These are phyloP conservation scores for Myrmophylax atrothorax DNA, from an alignment of 2,113 vertebrate genomes.

Conservation along the genomic window DNA sequence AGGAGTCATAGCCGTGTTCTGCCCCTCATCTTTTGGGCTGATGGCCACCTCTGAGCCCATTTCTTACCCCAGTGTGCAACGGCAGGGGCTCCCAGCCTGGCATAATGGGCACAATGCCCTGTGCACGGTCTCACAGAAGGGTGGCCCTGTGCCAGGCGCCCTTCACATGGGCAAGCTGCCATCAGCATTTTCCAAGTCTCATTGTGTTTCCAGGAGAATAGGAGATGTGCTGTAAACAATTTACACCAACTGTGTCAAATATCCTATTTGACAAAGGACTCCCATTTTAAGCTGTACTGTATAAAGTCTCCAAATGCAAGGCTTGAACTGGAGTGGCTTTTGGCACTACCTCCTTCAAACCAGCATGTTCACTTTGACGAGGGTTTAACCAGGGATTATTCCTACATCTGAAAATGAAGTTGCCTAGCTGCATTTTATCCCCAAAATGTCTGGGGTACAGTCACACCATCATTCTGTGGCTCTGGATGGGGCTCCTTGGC, in stretches of 20 bases:
- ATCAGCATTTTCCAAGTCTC: background rate
- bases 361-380: fast-evolving
- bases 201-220: background rate
- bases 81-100: background rate
- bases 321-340: background rate
- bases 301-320: background rate
- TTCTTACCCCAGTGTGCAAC: background rate
- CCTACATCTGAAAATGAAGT: background rate
- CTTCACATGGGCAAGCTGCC: fast-evolving
- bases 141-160: background rate
- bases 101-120: background rate
- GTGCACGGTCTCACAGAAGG: fast-evolving
- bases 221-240: constrained; percentile 1
- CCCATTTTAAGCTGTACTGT: background rate
- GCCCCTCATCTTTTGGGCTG: background rate
- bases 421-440: background rate
- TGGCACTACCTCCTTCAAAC: background rate
- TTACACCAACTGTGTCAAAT: background rate
- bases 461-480: background rate
- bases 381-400: background rate
- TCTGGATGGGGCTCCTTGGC: background rate
- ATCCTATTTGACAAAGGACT: background rate
- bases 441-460: background rate
- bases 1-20: background rate
- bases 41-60: fast-evolving